A percentile compares a stretch with the other conserved stretches of the same genome.
phyloP scores from a whole-genome alignment of 2,113 vertebrate species.

The Microtus richardsoni region DNA sequence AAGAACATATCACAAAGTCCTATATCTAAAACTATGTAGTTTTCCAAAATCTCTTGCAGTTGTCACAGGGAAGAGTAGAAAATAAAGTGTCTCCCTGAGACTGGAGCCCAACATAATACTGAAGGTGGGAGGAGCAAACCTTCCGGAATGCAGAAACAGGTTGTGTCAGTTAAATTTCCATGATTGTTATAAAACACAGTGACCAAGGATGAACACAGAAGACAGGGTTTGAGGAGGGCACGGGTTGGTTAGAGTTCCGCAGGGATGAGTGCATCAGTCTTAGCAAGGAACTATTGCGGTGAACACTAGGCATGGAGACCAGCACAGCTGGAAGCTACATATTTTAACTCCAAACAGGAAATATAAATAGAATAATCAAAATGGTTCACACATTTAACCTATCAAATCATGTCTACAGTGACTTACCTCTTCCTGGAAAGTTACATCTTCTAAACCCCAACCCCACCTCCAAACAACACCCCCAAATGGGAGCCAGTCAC shows the following conservation, averaged over 20 bases:
- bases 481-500: neutral
- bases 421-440: neutral
- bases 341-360: neutral
- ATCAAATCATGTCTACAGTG: no score
- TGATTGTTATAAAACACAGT: neutral
- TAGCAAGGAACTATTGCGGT: neutral
- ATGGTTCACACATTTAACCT: neutral
- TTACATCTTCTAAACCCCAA: neutral
- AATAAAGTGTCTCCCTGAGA: neutral
- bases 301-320: neutral
- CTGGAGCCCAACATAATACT: neutral
- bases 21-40: neutral
- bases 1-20: neutral
- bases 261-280: neutral
- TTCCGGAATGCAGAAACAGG: neutral
- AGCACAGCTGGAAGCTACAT: neutral
- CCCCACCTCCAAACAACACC: neutral
- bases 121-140: accelerated
- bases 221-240: neutral
- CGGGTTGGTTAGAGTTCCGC: no score
- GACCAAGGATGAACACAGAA: neutral
- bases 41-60: neutral
- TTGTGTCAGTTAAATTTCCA: neutral
- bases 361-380: neutral
- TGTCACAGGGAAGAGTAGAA: neutral